phyloP scores from a whole-genome alignment of 2,888 invertebrate genomes.

The Dichetophora obliterata region DNA sequence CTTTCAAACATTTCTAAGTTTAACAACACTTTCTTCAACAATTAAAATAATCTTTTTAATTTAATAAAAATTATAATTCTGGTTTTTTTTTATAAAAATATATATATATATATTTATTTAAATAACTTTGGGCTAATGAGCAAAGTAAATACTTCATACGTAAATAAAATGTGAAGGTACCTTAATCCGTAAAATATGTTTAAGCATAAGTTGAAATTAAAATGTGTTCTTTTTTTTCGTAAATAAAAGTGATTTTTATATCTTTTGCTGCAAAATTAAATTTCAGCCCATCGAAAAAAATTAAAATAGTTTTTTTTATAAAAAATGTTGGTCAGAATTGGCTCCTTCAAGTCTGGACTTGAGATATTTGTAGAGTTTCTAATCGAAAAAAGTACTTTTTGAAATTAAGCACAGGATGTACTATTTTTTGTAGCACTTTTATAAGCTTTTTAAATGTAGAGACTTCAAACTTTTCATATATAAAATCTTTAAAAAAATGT shows the following conservation, averaged over 20 bases:
- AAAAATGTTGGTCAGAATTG: no score
- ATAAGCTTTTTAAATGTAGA: no score
- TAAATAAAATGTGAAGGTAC: constrained; percentile 27
- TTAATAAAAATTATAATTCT: background rate
- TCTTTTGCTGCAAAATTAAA: no score
- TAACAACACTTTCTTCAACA: background rate
- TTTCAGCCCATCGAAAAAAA: no score
- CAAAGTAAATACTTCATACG: constrained; percentile 37
- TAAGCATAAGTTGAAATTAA: background rate
- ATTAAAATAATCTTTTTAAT: background rate
- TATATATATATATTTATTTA: constrained; percentile 51
- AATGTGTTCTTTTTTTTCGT: background rate
- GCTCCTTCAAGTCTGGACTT: no score
- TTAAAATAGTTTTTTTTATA: no score
- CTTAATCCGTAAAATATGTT: constrained; percentile 49
- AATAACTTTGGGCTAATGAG: constrained; percentile 65
- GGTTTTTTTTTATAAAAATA: background rate
- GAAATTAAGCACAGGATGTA: no score
- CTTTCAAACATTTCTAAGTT: background rate
- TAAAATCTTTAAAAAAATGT: no score
- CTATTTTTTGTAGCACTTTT: no score
- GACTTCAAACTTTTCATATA: no score
- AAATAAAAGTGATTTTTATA: background rate
- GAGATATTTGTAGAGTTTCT: no score
- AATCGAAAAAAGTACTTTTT: no score